phyloP scores from a whole-genome alignment of 2,797 vertebrate species.

The Apodemus agrarius region DNA sequence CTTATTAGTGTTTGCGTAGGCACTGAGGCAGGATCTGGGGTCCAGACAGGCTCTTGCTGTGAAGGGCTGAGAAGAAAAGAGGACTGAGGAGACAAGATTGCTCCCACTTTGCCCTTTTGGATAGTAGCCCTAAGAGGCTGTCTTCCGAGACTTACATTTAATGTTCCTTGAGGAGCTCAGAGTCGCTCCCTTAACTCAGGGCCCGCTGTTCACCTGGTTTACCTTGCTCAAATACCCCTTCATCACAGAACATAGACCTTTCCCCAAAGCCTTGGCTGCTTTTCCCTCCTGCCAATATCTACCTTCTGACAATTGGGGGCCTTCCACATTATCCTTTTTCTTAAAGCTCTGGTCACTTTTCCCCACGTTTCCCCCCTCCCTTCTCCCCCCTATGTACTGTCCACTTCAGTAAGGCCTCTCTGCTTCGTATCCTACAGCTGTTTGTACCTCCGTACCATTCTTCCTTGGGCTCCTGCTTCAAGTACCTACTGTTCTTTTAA shows the following conservation, averaged over 20 bases:
- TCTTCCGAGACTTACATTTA: background rate
- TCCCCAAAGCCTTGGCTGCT: slow-evolving; percentile 32
- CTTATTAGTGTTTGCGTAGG: slow-evolving; percentile 71
- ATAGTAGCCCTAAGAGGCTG: background rate
- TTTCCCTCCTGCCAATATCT: background rate
- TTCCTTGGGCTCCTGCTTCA: background rate
- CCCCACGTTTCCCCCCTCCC: background rate
- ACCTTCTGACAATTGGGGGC: background rate
- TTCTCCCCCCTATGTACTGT: background rate
- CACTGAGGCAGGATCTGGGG: slow-evolving; percentile 54
- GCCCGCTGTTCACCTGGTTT: background rate
- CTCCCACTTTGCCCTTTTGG: slow-evolving; percentile 41
- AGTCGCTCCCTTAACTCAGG: background rate
- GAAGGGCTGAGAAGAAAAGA: slow-evolving; percentile 47
- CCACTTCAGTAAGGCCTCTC: background rate
- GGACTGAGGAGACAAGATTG: background rate
- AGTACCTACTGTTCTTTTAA: slow-evolving; percentile 5
- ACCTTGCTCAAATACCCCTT: background rate
- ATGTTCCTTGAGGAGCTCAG: background rate
- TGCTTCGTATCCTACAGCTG: background rate
- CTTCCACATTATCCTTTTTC: slow-evolving; percentile 18
- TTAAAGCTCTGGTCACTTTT: background rate
- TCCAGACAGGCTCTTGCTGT: slow-evolving; percentile 56
- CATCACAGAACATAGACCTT: background rate
- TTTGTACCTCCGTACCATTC: background rate